phyloP scores from a whole-genome alignment of 2,888 invertebrate genomes.

The Eubasilissa splendida region DNA sequence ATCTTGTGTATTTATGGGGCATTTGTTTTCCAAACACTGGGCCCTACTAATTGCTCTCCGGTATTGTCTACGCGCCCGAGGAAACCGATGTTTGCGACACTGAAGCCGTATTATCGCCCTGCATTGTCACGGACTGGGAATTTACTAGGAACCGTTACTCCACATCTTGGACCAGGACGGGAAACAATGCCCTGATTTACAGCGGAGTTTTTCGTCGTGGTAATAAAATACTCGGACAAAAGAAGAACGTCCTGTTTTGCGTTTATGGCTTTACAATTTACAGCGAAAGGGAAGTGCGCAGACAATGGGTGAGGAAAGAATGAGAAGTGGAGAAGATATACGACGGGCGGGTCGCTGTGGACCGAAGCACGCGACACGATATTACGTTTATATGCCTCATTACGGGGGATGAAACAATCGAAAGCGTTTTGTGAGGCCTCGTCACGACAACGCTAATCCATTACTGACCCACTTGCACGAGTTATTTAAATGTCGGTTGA shows the following conservation, averaged over 20 bases:
- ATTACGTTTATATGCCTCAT: not conserved
- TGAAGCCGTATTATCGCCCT: conserved; percentile 32
- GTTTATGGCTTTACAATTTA: conserved; percentile 51
- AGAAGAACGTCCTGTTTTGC: conserved; percentile 31
- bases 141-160: conserved; percentile 43
- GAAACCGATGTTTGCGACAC: conserved; percentile 38
- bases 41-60: conserved; percentile 19
- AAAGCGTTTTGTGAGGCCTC: not conserved
- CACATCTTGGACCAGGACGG: not conserved
- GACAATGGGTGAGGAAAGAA: conserved; percentile 45
- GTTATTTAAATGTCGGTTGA: too few species aligned
- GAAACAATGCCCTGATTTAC: conserved; percentile 45
- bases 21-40: conserved; percentile 48
- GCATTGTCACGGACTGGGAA: conserved; percentile 39
- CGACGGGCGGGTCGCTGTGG: conserved; percentile 24
- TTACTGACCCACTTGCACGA: too few species aligned
- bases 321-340: conserved; percentile 40
- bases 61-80: conserved; percentile 15
- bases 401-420: conserved; percentile 20
- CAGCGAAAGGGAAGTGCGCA: conserved; percentile 44
- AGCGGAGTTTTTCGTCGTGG: conserved; percentile 41
- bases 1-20: conserved; percentile 33
- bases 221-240: conserved; percentile 43
- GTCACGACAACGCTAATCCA: too few species aligned
- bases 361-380: conserved; percentile 43